Evolutionary conservation across 2,797 vertebrate genomes (phyloP), one percentile per base, ranked within the genome.

Genomic region (Tangara arthus): DNA sequence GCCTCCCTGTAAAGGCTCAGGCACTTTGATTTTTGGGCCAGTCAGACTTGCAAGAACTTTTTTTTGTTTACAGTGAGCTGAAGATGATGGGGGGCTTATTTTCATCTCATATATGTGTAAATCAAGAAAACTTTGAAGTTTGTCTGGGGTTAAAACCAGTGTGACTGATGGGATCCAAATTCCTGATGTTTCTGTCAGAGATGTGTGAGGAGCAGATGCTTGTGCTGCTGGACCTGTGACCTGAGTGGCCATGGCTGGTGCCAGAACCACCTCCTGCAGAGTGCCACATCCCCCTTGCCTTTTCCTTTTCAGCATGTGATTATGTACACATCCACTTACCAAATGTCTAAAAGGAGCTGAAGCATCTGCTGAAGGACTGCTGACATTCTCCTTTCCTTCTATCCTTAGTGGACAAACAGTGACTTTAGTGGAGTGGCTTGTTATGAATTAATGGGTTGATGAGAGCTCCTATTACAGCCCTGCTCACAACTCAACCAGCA

Each of bases 11-110:
- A 88, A 59, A 86, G 72, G 55, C 53, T 79, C 3, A 1, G 26
- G 35, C 69, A 42, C 85, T 95, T 95, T 73, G 87, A 91, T 87
- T 95, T 79, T 93, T 77, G 76, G 56, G 60, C 52, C 49, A 70
- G 41, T 41, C 47, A 93, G 63, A 27, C 50, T 75, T 83, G 77
- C 28, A 44, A 44, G n/a, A 61, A 3, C 49, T 47, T 3, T 49
- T 76, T 76, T 86, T 88, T 17, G 61, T 89, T 94, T 93, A 57
- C 60, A 80, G 3, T 19, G 14, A 65, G 30, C 71, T 73, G 75
- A 93, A 69, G 76, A 70, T 85, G 53, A 37, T 35, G 42, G 23
- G 46, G 21, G 42, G 13, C 22, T 83, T 93, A 53, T 86, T 90
- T 86, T 89, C 69, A 78, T 87, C 35, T 90, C 42, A 19, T 68